phyloP scores from a whole-genome alignment of 2,113 vertebrate genomes.

The Rhinolophus ferrumequinum region DNA sequence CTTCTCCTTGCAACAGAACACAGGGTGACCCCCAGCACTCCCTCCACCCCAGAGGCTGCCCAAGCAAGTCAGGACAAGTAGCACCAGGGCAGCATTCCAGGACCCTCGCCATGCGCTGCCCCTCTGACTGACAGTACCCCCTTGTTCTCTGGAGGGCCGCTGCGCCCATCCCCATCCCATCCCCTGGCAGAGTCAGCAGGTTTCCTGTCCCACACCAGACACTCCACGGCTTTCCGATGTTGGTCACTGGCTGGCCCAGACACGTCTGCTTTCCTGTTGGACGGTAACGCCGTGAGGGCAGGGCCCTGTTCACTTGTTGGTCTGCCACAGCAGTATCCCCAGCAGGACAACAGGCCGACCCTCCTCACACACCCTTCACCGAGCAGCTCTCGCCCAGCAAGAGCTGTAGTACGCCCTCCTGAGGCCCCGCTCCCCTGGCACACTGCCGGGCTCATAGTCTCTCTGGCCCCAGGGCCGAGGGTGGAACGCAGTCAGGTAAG shows the following conservation, averaged over 20 bases:
- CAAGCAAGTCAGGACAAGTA: too few species aligned
- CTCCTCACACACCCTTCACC: background rate
- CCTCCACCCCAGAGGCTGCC: background rate
- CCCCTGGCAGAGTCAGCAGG: background rate
- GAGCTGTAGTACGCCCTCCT: too few species aligned
- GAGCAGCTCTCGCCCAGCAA: background rate
- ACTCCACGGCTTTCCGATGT: background rate
- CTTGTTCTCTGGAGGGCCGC: background rate
- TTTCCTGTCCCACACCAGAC: background rate
- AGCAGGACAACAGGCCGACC: background rate
- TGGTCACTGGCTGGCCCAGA: background rate
- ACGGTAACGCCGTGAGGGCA: rapidly evolving
- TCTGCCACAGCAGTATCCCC: background rate
- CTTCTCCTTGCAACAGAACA: background rate
- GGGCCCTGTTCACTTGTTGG: background rate
- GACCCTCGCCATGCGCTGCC: background rate
- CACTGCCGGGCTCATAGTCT: too few species aligned
- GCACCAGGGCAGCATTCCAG: background rate
- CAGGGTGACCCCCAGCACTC: background rate
- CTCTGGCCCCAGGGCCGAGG: rapidly evolving
- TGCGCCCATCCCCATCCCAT: background rate
- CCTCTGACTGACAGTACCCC: background rate
- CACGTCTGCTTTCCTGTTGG: background rate
- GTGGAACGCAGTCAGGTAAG: too few species aligned
- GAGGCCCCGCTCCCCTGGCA: background rate